These are phyloP conservation scores for Phalacrocorax brasilianus DNA, from an alignment of 2,113 vertebrate genomes.

Conservation along the genomic window DNA sequence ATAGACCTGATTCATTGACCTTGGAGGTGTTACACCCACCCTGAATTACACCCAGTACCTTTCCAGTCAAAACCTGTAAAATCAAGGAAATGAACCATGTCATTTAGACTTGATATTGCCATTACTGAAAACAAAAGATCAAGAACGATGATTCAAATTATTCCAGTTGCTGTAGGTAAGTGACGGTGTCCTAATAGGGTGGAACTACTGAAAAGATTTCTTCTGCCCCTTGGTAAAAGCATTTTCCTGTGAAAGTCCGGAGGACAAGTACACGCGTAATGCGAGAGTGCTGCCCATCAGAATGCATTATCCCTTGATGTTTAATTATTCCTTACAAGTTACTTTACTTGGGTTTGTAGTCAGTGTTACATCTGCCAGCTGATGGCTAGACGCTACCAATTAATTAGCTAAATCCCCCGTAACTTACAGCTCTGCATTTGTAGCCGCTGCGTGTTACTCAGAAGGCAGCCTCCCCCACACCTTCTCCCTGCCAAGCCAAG, in stretches of 20 bases:
- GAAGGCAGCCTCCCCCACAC: constrained; percentile 16
- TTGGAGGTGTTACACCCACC: not conserved
- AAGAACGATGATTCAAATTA: not conserved
- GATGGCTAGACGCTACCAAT: constrained; percentile 40
- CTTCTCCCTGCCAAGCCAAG: not conserved
- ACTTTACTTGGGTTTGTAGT: not conserved
- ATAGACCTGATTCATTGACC: not conserved
- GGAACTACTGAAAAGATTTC: not conserved
- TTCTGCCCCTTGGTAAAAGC: not conserved
- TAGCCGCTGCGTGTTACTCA: not conserved
- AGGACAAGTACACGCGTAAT: not conserved
- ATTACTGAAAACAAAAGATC: not conserved
- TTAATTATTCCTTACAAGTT: constrained; percentile 11
- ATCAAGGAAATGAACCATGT: not conserved
- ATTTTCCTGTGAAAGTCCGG: not conserved
- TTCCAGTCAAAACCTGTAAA: not conserved
- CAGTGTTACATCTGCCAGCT: constrained; percentile 14
- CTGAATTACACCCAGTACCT: not conserved
- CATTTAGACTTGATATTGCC: not conserved
- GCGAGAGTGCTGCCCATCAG: not conserved
- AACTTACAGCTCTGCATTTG: constrained; percentile 23
- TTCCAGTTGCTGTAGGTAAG: not conserved
- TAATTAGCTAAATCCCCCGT: constrained; percentile 57
- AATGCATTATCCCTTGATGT: not conserved
- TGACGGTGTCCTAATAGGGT: not conserved